Evolutionary conservation across 2,113 vertebrate species (phyloP), one percentile per base, ranked within the genome.

Genomic region (Coregonus clupeaformis): DNA sequence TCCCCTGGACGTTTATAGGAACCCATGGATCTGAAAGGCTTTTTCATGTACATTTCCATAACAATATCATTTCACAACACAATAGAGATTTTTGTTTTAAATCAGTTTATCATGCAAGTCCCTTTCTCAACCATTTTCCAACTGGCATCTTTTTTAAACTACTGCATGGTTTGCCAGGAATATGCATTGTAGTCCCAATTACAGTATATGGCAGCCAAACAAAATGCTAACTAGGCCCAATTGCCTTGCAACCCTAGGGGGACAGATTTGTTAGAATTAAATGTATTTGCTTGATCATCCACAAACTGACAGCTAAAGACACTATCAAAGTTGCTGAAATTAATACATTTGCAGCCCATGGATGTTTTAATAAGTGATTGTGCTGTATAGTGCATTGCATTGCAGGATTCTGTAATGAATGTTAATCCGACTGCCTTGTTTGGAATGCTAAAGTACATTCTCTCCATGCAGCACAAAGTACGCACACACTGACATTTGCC

Each of bases 301-400:
- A 69, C 80, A 78, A 85, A 81, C 77, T 11, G 66, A 77, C 77
- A 68, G 47, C 70, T 55, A 72, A 74, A 78, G 65, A 63, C 16
- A 64, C 5, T 68, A 42, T 64, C 67, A 73, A 74, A 79, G 13
- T 42, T 69, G 36, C 45, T 78, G 36, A 75, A 82, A 69, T 69
- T 3, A 72, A 77, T 83, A 72, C 22, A 57, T 77, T 20, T 70
- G 64, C 71, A 78, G 60, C 64, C 57, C 72, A 75, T 13, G 30
- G 47, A 79, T 12, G 29, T 66, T 71, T 27, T 74, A 74, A 74
- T 24, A 20, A 49, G 45, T 3, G 30, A 25, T 16, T 62, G 62
- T 62, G 36, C 36, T 42, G 36, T 42, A 67, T 42, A 67, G 49
- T 71, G 29, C 16, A 52, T 64, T 65, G 49, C 18, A 42, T 25